Base-by-base conservation (phyloP, 2,797 vertebrate species). In the Anniella stebbinsi region DNA sequence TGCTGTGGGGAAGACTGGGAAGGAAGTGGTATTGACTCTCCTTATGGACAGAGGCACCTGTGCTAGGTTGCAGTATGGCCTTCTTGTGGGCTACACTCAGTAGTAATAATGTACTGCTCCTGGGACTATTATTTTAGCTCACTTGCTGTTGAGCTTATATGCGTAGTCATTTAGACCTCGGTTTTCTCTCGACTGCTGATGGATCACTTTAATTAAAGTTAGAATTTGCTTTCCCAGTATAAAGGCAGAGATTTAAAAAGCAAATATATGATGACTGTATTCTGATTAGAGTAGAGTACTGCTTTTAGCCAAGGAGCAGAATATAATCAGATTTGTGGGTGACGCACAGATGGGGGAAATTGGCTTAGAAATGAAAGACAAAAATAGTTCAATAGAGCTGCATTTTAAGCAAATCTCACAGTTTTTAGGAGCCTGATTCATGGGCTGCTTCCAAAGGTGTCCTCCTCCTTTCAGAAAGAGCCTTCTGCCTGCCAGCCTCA, bases 271-370 rank as follows among this genome's bases (percentile, higher is more conserved):
- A n/a, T 87, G 76, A 70, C 48, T 80, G 70, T 80, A 80, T 54
- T 80, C 63, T 80, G 67, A n/a, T 87, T 41, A 80, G 63, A 88
- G 45, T 80, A 80, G 67, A 80, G 67, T 73, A 45, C 30, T 82
- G 36, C 11, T 88, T 82, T 45, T 60, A 88, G 80, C 87, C n/a
- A 82, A 82, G 54, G 80, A 75, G 38, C 51, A 82, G 51, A 63
- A 57, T 88, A 45, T 88, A 82, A 88, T 88, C 87, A 88, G 23
- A 88, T 88, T 88, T 73, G 87, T 73, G 38, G 30, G 69, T 82
- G 87, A 73, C 21, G 10, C 67, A 73, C 51, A 88, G 80, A 88
- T 82, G 87, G 78, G 63, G 30, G 28, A 45, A 45, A 75, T 75
- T 63, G 54, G 38, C 78, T 82, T 25, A 63, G 86, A 87, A 73